Conservation (phyloP, 2,113 vertebrate genomes). For the Pteruthius melanotis region DNA sequence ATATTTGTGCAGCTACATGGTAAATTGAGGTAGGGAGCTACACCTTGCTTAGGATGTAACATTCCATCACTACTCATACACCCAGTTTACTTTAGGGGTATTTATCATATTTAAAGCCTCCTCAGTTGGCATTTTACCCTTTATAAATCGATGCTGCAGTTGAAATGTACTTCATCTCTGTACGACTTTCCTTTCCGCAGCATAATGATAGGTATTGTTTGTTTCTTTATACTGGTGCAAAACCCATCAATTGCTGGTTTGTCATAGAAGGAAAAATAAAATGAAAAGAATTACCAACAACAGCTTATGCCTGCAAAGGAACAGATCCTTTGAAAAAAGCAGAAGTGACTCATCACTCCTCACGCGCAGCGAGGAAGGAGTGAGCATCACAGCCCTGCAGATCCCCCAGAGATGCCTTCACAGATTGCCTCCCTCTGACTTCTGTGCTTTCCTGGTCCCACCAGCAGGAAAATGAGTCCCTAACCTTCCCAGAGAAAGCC, state of each 20-base stretch:
- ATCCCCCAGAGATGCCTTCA: not conserved
- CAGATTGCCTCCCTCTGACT: not conserved
- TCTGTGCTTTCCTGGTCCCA: not conserved
- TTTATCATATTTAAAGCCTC: not conserved
- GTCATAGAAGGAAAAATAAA: not conserved
- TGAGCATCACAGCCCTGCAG: not conserved
- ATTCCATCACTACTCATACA: not conserved
- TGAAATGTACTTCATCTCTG: not conserved
- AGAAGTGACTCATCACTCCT: not conserved
- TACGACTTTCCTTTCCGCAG: not conserved
- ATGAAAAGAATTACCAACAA: not conserved
- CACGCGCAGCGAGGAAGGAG: fast-evolving
- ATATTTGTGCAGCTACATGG: fast-evolving
- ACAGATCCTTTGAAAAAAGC: not conserved
- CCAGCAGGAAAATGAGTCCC: not conserved
- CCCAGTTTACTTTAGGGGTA: not conserved
- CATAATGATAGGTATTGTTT: not conserved
- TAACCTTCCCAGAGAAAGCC: not conserved
- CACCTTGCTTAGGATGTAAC: not conserved
- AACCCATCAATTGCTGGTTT: not conserved
- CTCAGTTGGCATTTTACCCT: not conserved
- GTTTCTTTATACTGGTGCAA: not conserved
- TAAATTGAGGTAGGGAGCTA: not conserved
- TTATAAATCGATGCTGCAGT: not conserved
- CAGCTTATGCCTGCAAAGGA: not conserved